phyloP scores from a whole-genome alignment of 2,113 vertebrate species.

The Tringa solitaria region DNA sequence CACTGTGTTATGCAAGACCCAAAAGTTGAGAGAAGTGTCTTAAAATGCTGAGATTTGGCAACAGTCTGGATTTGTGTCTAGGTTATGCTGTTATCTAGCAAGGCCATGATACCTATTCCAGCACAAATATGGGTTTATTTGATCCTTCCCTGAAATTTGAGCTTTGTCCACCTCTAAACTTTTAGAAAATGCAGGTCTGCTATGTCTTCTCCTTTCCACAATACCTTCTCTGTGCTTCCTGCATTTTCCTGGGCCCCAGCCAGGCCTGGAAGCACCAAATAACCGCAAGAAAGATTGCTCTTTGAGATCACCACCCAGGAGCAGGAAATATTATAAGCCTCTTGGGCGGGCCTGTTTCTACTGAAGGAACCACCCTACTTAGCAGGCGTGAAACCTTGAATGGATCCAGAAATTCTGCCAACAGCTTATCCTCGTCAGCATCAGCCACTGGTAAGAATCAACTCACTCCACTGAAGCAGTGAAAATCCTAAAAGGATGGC shows the following conservation, averaged over 20 bases:
- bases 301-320: slow-evolving; percentile 44
- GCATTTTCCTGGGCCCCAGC: not conserved
- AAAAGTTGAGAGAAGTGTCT: not conserved
- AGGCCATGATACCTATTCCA: not conserved
- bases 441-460: not conserved
- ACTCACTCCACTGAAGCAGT: not conserved
- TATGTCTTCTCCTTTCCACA: not conserved
- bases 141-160: not conserved
- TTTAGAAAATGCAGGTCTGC: not conserved
- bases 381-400: not conserved
- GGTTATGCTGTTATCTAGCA: not conserved
- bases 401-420: not conserved
- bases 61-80: not conserved
- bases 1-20: not conserved
- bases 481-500: not conserved
- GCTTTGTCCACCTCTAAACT: not conserved
- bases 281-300: slow-evolving; percentile 28
- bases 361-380: not conserved
- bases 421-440: not conserved
- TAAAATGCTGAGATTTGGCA: not conserved
- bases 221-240: not conserved
- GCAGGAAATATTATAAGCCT: not conserved
- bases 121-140: not conserved
- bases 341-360: slow-evolving; percentile 3
- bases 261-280: slow-evolving; percentile 20